Evolutionary conservation across 2,797 vertebrate species (phyloP), one percentile per base, ranked within the genome.

Genomic region (Acanthurus lineatus): DNA sequence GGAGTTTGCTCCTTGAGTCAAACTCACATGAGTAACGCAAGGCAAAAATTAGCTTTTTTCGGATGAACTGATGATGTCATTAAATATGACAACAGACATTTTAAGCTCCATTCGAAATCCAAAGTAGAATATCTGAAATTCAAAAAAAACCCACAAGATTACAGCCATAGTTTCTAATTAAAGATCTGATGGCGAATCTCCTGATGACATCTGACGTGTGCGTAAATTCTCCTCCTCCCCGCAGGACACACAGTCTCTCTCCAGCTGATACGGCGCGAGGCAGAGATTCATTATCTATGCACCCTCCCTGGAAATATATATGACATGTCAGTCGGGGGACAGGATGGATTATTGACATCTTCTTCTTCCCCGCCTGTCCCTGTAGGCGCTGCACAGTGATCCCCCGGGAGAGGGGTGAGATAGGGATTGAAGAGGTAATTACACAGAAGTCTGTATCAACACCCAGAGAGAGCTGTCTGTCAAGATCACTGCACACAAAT

Each of bases 301-400:
- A 65, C 51, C 86, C 83, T 88, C 87, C 84, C 69, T 28, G 4
- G 83, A 89, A 87, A 89, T 88, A 86, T 88, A 91, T 89, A 83
- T 86, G 88, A 77, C 90, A 90, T 90, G 89, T 90, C 89, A 89
- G 88, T n/a, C 15, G 83, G 84, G 49, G 53, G 49, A 63, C 68
- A 59, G 84, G 83, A 85, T 69, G 86, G 90, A 90, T 92, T 94
- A 94, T 94, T 94, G 93, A 93, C 92, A 93, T 94, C 88, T 89
- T 88, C 81, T 81, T 88, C 80, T 77, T 83, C 61, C 73, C 73
- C 9, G 83, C 64, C 87, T 67, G 77, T 88, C 91, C 88, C 90
- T 60, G 79, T 77, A 79, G 92, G 89, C 87, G 42, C 69, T 14
- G 22, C 60, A 48, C 71, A 45, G 84, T 74, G 85, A 91, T 87